Base-by-base conservation (phyloP, 2,113 vertebrate species). In the Xiphophorus hellerii region DNA sequence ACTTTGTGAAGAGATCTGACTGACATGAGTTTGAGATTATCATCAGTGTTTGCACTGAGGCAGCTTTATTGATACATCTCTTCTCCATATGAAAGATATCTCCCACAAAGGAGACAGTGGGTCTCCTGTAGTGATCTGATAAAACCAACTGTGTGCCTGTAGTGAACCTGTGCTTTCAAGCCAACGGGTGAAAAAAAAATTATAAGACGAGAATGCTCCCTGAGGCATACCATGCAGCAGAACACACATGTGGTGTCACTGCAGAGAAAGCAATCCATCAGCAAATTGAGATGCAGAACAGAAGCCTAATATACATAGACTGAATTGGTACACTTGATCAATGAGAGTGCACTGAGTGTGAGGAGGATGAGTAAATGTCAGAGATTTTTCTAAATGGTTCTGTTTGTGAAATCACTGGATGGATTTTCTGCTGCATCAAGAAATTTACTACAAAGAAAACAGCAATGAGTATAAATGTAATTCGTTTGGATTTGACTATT, bases 321-420 rank as follows among this genome's bases (percentile, higher is more conserved):
- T 25, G 69, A 83, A 37, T 2, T 37, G 35, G 10, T 37, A 12
- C 35, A 37, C 83, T 33, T 80, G 83, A 90, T 90, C 87, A 82
- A 81, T 88, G 87, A 78, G 68, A 25, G 37, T 15, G 7, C 30
- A 39, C 63, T n/a, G 73, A 29, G 15, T 8, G 9, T n/a, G 33
- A 42, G 64, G 33, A 42, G 64, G 76, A 75, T 60, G 30, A 37
- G 58, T 14, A 82, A 87, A 88, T 88, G 87, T 86, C 82, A 88
- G 63, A 31, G 71, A 28, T 66, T 76, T 66, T 78, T 71, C n/a
- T 17, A 71, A 8, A 68, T 66, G 22, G 44, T 44, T 48, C 66
- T 31, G 39, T 61, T 81, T 76, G 1, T 58, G 42, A 81, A 22
- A 54, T 70, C 67, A 70, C 58, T 42, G 61, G 1, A 77, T 67